Evolutionary conservation across 2,888 invertebrate species (phyloP), one percentile per base, ranked within the genome.

Genomic region (Argyra leucocephala): DNA sequence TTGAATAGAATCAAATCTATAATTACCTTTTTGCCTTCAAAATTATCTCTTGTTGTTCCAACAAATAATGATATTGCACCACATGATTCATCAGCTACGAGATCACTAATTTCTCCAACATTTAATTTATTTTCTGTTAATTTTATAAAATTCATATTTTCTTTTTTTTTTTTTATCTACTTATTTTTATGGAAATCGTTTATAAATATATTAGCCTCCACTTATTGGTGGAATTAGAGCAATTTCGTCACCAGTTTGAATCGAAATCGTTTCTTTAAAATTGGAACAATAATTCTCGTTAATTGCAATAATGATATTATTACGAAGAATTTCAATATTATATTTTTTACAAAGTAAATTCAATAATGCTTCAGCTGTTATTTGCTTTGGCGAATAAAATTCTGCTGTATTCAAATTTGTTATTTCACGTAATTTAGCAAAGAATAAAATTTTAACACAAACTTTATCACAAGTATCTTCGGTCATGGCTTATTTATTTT

Each of bases 191-290:
- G 12, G 15, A 2, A n/a, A n/a, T n/a, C n/a, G n/a, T n/a, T 3
- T 7, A 21, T 31, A 18, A 12, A n/a, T n/a, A n/a, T n/a, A 65
- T 82, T 85, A 90, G 73, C 96, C 96, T 73, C 96, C 96, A 80
- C 96, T 96, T 63, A 97, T 82, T 0, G 96, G 96, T 64, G 96
- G 96, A 74, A 97, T 96, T 18, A 96, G 84, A 68, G 96, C 96
- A 68, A 96, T 84, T 78, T 88, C 90, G 82, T 96, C 95, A 68
- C 85, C 86, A 26, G 85, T 81, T 57, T 82, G 82, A 7, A 93
- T 78, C 23, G 80, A 75, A 57, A 91, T 77, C 58, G 80, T 77
- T 57, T 81, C 77, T 48, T 82, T 80, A 2, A 83, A 80, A 65
- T 82, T 79, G 21, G 83, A 80, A 68, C 88, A 83, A 71, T 92